phyloP scores from a whole-genome alignment of 1,140 invertebrate species.

The Tetragonula clypearis region DNA sequence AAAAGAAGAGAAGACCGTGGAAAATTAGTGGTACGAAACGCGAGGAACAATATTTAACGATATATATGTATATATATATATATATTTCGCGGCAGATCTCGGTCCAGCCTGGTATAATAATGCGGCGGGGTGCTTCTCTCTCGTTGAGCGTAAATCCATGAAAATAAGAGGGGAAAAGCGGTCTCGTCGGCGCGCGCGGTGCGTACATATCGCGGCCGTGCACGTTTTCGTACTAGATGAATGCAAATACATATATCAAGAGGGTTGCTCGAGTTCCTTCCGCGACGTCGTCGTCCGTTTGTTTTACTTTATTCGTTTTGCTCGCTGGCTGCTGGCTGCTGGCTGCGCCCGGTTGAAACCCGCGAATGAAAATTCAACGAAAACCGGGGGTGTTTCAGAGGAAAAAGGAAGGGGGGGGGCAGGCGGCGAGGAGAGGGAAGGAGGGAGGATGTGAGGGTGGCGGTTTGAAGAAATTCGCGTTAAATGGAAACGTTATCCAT shows the following conservation, averaged over 20 bases:
- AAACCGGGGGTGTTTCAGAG: background rate
- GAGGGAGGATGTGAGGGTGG: background rate
- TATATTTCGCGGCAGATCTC: background rate
- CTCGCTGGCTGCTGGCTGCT: background rate
- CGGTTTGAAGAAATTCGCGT: constrained; percentile 8
- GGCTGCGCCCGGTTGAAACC: background rate
- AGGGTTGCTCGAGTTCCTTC: constrained; percentile 55
- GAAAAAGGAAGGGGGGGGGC: background rate
- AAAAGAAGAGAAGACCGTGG: too few relatives aligned
- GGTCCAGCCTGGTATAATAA: background rate
- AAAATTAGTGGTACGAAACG: background rate
- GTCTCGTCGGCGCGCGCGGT: background rate
- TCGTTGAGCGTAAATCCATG: constrained; percentile 35
- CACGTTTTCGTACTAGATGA: constrained; percentile 42
- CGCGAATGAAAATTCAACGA: constrained; percentile 50
- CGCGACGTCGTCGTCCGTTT: constrained; percentile 57
- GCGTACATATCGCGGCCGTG: constrained; percentile 6
- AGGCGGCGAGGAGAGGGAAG: background rate
- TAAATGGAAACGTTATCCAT: constrained; percentile 8
- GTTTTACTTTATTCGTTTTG: constrained; percentile 62
- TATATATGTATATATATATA: background rate
- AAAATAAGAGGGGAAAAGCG: constrained; percentile 35
- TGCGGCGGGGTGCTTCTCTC: constrained; percentile 14
- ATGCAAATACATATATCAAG: constrained; percentile 67
- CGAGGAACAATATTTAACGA: background rate